phyloP scores from a whole-genome alignment of 2,888 invertebrate species.

The Rutpela maculata region DNA sequence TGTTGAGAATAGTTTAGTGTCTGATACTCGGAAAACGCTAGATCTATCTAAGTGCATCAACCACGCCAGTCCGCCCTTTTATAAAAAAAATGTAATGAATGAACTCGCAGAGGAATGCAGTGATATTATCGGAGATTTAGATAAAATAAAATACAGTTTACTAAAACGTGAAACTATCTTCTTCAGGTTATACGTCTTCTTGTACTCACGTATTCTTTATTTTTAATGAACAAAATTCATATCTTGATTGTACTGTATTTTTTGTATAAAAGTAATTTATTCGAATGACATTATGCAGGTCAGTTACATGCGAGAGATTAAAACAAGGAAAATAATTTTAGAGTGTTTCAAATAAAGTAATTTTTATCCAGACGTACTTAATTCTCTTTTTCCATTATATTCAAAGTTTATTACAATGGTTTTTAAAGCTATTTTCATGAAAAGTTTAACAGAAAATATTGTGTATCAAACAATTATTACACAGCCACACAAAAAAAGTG shows the following conservation, averaged over 20 bases:
- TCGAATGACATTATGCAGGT: constrained; percentile 4
- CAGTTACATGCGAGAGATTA: not conserved
- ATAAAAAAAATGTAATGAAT: constrained; percentile 45
- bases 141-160: constrained; percentile 45
- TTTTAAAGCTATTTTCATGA: too few species aligned
- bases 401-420: too few species aligned
- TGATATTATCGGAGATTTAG: constrained; percentile 50
- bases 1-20: not conserved
- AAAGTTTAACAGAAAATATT: too few species aligned
- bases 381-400: not conserved
- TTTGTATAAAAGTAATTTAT: not conserved
- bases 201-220: constrained; percentile 46
- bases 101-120: constrained; percentile 38
- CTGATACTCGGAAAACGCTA: constrained; percentile 19
- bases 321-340: not conserved
- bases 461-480: too few species aligned
- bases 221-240: constrained; percentile 43
- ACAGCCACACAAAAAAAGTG: too few species aligned
- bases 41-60: constrained; percentile 35
- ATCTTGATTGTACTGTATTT: constrained; percentile 22
- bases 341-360: not conserved
- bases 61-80: constrained; percentile 27
- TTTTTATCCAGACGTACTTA: not conserved
- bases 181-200: constrained; percentile 36
- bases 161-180: constrained; percentile 49